These are phyloP conservation scores for Indicator maculatus DNA, from an alignment of 2,113 vertebrate species.

Conservation along the genomic window DNA sequence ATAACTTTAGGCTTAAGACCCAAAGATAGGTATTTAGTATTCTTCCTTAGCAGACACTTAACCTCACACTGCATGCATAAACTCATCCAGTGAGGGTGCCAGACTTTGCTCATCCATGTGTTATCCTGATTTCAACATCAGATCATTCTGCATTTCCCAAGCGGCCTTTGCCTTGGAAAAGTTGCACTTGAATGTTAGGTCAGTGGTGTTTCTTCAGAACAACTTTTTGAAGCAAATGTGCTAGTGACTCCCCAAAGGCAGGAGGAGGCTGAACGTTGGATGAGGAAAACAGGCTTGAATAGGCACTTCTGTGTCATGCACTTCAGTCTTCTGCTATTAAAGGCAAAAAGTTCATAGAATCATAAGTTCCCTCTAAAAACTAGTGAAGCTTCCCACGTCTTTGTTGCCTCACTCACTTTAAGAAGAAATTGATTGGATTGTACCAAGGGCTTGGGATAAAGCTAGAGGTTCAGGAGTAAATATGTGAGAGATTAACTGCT, in stretches of 20 bases:
- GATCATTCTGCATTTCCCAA: background rate
- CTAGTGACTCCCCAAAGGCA: background rate
- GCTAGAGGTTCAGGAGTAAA: background rate
- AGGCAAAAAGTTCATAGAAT: background rate
- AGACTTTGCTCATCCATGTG: slow-evolving; percentile 46
- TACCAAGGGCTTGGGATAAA: background rate
- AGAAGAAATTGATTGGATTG: background rate
- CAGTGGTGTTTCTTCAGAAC: background rate
- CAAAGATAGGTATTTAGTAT: background rate
- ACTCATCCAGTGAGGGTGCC: background rate
- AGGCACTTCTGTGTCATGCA: background rate
- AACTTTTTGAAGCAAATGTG: background rate
- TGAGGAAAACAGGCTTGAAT: background rate
- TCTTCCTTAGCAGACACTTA: background rate
- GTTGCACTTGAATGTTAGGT: background rate
- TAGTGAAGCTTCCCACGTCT: background rate
- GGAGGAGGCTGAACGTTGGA: background rate
- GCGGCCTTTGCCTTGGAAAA: slow-evolving; percentile 4
- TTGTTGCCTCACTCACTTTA: background rate
- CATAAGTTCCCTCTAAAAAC: background rate
- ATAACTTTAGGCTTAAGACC: background rate
- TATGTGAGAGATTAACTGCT: background rate
- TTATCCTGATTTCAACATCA: slow-evolving; percentile 50
- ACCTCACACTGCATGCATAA: background rate
- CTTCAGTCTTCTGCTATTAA: background rate